Percentiles rank a stretch among this genome's conserved stretches.
These are phyloP conservation scores for Patella vulgata DNA, from an alignment of 1,140 invertebrate species.

Conservation along the genomic window DNA sequence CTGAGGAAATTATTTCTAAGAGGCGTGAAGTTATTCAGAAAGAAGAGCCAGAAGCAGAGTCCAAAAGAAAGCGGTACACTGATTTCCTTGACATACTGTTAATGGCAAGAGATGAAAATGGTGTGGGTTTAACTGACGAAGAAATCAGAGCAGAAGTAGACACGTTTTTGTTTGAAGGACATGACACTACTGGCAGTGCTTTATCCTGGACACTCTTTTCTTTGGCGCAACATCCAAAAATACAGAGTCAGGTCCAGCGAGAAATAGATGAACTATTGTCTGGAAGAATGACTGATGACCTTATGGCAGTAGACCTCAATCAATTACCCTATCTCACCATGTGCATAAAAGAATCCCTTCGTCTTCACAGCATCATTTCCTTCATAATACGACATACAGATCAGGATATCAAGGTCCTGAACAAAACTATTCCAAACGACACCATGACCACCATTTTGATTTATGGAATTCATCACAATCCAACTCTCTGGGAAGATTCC, in stretches of 20 bases:
- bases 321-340: constrained; percentile 60
- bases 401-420: constrained; percentile 50
- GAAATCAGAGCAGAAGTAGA: constrained; percentile 62
- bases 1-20: constrained; percentile 34
- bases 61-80: constrained; percentile 7
- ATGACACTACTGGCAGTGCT: constrained; percentile 64
- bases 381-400: constrained; percentile 76
- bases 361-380: constrained; percentile 68
- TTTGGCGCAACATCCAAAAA: constrained; percentile 77
- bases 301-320: constrained; percentile 36
- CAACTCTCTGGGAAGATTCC: constrained; percentile 47
- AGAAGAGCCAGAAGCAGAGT: background rate
- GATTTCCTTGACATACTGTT: constrained; percentile 41
- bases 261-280: constrained; percentile 84
- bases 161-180: constrained; percentile 56
- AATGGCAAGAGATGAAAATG: constrained; percentile 37
- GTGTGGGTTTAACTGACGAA: constrained; percentile 32
- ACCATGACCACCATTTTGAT: constrained; percentile 37
- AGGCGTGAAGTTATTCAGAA: constrained; percentile 28
- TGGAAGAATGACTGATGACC: constrained; percentile 49
- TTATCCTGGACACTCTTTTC: constrained; percentile 81
- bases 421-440: constrained; percentile 38
- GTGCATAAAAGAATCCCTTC: constrained; percentile 63
- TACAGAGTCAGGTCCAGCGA: constrained; percentile 80
- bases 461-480: constrained; percentile 55